phyloP scores from a whole-genome alignment of 2,797 vertebrate species.

The Erpetoichthys calabaricus region DNA sequence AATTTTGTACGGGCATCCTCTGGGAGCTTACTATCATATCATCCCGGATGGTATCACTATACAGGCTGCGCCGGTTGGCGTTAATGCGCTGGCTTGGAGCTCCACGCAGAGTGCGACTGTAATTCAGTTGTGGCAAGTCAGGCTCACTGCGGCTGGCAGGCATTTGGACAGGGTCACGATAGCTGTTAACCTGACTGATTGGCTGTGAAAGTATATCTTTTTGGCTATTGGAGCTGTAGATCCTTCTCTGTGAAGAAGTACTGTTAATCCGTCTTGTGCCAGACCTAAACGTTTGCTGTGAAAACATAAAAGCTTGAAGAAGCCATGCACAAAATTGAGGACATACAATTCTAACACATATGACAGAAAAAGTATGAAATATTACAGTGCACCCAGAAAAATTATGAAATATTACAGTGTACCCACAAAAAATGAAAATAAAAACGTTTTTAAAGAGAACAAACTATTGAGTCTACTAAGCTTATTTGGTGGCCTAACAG shows the following conservation, averaged over 20 bases:
- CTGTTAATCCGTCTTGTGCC: no score
- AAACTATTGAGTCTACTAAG: no score
- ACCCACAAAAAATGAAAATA: no score
- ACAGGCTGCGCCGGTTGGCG: slow-evolving; percentile 5
- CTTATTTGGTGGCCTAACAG: no score
- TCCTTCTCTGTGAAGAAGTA: slow-evolving; percentile 27
- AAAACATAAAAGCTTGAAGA: no score
- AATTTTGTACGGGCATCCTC: slow-evolving; percentile 31
- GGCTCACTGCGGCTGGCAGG: slow-evolving; percentile 57
- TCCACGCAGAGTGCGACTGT: slow-evolving; percentile 37
- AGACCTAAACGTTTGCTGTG: no score
- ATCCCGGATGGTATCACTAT: slow-evolving; percentile 1
- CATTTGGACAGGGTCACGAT: slow-evolving; percentile 51
- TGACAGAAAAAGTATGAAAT: no score
- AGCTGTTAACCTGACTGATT: slow-evolving; percentile 38
- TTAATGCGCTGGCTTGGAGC: slow-evolving; percentile 21
- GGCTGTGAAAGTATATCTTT: slow-evolving; percentile 48
- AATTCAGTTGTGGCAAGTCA: slow-evolving; percentile 43
- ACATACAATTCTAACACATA: no score
- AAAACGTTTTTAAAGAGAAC: no score
- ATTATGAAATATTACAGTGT: no score
- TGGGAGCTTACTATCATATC: slow-evolving; percentile 4
- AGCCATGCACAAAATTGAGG: no score
- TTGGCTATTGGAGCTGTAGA: slow-evolving; percentile 61
- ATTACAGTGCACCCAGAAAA: no score